A percentile compares a stretch with the other conserved stretches of the same genome.
These are phyloP conservation scores for Orthosia incerta DNA, from an alignment of 2,888 invertebrate species.

Conservation along the genomic window DNA sequence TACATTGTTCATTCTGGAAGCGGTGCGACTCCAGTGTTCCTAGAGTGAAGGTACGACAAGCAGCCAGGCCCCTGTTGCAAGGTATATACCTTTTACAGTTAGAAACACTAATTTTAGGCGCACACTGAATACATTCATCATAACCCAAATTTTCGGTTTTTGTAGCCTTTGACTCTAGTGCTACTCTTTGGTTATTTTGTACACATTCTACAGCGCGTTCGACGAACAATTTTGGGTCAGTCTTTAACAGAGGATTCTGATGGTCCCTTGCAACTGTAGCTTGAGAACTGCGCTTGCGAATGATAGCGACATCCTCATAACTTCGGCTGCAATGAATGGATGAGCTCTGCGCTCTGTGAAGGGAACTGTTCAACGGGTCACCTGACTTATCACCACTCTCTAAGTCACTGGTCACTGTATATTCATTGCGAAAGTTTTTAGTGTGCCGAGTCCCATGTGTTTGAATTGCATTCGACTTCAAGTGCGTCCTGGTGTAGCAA, in stretches of 20 bases:
- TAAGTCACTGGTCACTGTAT: constrained; percentile 33
- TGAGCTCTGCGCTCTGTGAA: not conserved
- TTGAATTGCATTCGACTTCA: constrained; percentile 42
- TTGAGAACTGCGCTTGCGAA: constrained; percentile 19
- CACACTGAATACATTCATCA: constrained; percentile 9
- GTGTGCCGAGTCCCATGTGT: constrained; percentile 24
- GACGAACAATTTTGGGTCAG: not conserved
- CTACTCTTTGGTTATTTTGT: not conserved
- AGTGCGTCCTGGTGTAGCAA: constrained; percentile 43
- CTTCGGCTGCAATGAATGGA: constrained; percentile 8
- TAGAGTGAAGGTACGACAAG: constrained; percentile 42
- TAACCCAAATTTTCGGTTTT: not conserved
- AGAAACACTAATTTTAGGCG: not conserved
- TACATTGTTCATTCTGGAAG: constrained; percentile 26
- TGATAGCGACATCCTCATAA: constrained; percentile 5
- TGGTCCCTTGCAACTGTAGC: not conserved
- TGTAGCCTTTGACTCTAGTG: not conserved
- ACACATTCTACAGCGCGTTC: not conserved
- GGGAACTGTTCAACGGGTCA: not conserved
- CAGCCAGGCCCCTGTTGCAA: constrained; percentile 9
- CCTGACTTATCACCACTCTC: not conserved
- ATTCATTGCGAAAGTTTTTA: constrained; percentile 55
- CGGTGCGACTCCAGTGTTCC: constrained; percentile 46
- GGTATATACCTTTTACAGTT: constrained; percentile 17
- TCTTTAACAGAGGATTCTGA: not conserved